Conservation (phyloP, 2,113 vertebrate species). For the Lycocorax pyrrhopterus region DNA sequence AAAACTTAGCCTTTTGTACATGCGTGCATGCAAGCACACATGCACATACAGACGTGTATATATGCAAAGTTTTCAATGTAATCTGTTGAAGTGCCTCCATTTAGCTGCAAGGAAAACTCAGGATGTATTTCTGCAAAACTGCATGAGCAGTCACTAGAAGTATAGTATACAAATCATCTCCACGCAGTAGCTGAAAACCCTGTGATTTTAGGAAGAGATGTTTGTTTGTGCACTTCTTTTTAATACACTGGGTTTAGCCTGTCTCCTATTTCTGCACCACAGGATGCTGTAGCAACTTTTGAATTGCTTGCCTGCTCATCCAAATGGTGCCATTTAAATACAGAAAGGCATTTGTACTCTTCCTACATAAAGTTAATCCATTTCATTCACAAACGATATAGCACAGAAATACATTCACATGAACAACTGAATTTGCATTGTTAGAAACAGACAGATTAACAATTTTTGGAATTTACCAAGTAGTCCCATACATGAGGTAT, state of each 20-base stretch:
- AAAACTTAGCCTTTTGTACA: not conserved
- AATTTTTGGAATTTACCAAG: not conserved
- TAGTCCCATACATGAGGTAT: not conserved
- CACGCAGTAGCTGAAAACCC: not conserved
- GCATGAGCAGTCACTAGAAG: not conserved
- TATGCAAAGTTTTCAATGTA: not conserved
- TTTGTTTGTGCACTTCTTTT: not conserved
- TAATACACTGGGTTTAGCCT: not conserved
- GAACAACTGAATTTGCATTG: not conserved
- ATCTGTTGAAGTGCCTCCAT: not conserved
- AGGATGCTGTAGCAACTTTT: not conserved
- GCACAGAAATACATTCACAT: not conserved
- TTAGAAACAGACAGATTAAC: not conserved
- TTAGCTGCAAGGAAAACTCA: not conserved
- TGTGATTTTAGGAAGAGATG: not conserved
- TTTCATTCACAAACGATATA: not conserved
- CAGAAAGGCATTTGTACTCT: not conserved
- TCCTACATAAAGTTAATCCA: not conserved
- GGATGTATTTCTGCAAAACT: not conserved
- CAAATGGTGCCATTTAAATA: not conserved
- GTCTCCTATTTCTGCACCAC: not conserved
- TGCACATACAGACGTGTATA: not conserved
- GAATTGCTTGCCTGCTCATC: not conserved
- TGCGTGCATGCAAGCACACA: accelerated
- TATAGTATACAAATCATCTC: not conserved